phyloP scores from a whole-genome alignment of 1,140 invertebrate species.

The Micrasema minimum region DNA sequence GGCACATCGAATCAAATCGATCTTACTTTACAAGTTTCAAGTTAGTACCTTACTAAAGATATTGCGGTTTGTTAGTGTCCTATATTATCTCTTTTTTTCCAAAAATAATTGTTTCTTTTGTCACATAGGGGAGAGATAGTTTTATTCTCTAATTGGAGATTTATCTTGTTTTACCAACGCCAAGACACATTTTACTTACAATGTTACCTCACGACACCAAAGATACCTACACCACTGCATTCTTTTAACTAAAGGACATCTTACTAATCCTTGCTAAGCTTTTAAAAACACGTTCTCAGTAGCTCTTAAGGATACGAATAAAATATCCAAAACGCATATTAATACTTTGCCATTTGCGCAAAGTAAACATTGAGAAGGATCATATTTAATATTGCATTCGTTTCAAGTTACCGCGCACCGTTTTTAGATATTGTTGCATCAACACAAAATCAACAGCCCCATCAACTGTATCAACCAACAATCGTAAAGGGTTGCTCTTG shows the following conservation, averaged over 20 bases:
- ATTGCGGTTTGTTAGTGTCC: constrained; percentile 8
- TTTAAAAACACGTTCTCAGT: background rate
- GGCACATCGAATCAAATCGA: constrained; percentile 25
- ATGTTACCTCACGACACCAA: background rate
- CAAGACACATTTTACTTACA: background rate
- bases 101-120: constrained; percentile 7
- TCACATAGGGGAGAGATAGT: background rate
- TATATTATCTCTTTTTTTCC: background rate
- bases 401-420: background rate
- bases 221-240: background rate
- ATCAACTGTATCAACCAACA: background rate
- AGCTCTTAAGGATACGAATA: background rate
- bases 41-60: background rate
- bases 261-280: background rate
- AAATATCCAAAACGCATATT: background rate
- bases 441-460: background rate
- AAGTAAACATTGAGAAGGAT: background rate
- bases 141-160: constrained; percentile 49
- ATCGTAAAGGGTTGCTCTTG: no score
- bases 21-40: constrained; percentile 25
- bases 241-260: background rate
- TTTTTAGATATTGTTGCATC: constrained; percentile 2
- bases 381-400: background rate
- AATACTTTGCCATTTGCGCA: background rate
- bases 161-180: constrained; percentile 48